phyloP scores from a whole-genome alignment of 2,797 vertebrate genomes.

The Parotocinclus haroldoi region DNA sequence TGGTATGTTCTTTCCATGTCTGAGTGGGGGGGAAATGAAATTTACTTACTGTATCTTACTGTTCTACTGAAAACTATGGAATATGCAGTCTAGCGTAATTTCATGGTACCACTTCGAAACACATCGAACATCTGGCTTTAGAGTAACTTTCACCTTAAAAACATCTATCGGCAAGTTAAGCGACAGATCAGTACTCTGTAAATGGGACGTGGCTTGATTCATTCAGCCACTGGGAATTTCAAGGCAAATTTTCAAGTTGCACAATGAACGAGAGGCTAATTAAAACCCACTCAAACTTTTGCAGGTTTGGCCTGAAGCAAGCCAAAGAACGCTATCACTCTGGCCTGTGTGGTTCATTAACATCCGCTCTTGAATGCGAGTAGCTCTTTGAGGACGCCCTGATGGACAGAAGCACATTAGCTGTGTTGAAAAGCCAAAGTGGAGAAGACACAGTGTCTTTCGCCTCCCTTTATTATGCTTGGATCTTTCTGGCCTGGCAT shows the following conservation, averaged over 20 bases:
- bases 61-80: too few species aligned
- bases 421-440: slow-evolving; percentile 58
- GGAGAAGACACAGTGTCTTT: slow-evolving; percentile 33
- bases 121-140: slow-evolving; percentile 17
- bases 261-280: slow-evolving; percentile 41
- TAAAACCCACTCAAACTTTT: slow-evolving; percentile 37
- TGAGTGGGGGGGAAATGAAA: not conserved
- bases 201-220: slow-evolving; percentile 44
- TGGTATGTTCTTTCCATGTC: too few species aligned
- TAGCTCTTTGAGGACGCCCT: slow-evolving; percentile 25
- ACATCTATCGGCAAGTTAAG: slow-evolving; percentile 26
- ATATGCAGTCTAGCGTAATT: not conserved
- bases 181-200: slow-evolving; percentile 36
- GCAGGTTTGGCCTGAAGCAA: slow-evolving; percentile 13
- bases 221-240: slow-evolving; percentile 35
- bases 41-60: too few species aligned
- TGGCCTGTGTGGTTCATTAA: slow-evolving; percentile 40
- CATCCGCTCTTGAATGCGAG: slow-evolving; percentile 28
- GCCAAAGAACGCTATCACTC: slow-evolving; percentile 17
- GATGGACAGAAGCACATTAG: slow-evolving; percentile 45
- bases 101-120: too few species aligned
- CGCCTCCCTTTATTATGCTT: slow-evolving; percentile 42
- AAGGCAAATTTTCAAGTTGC: slow-evolving; percentile 16
- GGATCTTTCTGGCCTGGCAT: slow-evolving; percentile 43
- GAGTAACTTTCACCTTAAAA: slow-evolving; percentile 33